Base-by-base conservation (phyloP, 1,140 invertebrate species). In the Saccostrea echinata region DNA sequence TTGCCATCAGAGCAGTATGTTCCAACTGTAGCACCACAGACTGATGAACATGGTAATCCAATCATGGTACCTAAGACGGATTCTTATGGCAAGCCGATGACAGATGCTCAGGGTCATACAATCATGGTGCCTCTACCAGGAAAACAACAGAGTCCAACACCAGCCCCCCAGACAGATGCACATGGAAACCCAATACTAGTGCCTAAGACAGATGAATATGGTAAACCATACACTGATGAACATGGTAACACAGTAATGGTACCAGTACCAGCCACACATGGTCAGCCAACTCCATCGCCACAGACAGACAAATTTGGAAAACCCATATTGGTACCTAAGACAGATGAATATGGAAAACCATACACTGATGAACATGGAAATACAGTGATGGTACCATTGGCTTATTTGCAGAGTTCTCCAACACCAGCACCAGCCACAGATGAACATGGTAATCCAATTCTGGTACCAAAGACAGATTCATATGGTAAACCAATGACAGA, bases 361-460 rank as follows among this genome's bases (percentile, higher is more conserved):
- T 76, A 76, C 6, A 84, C 83, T 13, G 83, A 84, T 61, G 52
- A 57, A 61, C 52, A 53, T 61, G 83, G 83, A 18, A 84, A 84
- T 53, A 51, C 83, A 61, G 83, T 84, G 3, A 33, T 61, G 30
- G 35, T 24, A 0, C 57, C 53, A 35, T 0, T 52, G 24, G 43
- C 81, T 12, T 51, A 57, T n/a, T 18, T 16, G 52, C 86, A 86
- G 35, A 71, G 71, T 8, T 35, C 76, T 52, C 82, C 86, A 83
- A 86, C 86, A 53, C 27, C 88, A 61, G 57, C 80, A 64, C 84
- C 84, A 53, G 9, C 21, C 35, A 83, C 87, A 80, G 84, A 88
- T 82, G 55, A 80, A 64, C 76, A 43, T 88, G 87, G 68, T 55
- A 86, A 53, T 55, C 86, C 86, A 33, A 80, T 84, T 24, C n/a